Evolutionary conservation across 2,888 invertebrate species (phyloP).

Genomic region (Drosophila peninsularis): DNA sequence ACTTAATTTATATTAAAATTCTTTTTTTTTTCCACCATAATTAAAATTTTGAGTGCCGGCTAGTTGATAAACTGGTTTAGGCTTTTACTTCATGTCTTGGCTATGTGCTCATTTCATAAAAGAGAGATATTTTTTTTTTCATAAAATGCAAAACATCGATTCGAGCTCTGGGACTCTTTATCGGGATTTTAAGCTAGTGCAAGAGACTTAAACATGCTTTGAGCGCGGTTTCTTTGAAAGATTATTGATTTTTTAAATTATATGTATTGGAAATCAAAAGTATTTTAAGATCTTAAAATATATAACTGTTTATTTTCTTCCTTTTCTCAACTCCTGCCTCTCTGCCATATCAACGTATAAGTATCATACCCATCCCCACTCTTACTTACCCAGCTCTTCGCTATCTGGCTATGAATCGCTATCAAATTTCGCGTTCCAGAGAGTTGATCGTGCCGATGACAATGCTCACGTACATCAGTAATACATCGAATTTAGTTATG

Average conservation of each 20-base stretch:
- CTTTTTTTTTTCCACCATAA: neutral
- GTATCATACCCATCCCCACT: too few relatives aligned
- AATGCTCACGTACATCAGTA: conserved; percentile 34
- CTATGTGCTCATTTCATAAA: neutral
- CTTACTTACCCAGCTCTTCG: too few relatives aligned
- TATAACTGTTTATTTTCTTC: too few relatives aligned
- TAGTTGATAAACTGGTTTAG: conserved; percentile 51
- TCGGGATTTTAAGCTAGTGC: neutral
- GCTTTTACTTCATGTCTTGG: conserved; percentile 19
- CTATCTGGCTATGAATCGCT: neutral
- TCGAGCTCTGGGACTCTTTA: neutral
- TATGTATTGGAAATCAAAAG: too few relatives aligned
- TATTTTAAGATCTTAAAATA: too few relatives aligned
- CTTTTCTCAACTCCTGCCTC: too few relatives aligned
- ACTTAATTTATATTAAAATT: conserved; percentile 43
- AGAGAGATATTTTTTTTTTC: neutral
- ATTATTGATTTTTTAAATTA: too few relatives aligned
- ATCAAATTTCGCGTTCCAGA: too few relatives aligned
- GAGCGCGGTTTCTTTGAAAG: neutral
- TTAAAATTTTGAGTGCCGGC: conserved; percentile 26
- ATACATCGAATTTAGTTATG: conserved; percentile 29
- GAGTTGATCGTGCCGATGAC: too few relatives aligned
- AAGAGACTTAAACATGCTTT: neutral
- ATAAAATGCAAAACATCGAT: neutral
- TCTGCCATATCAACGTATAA: too few relatives aligned